phyloP scores from a whole-genome alignment of 2,888 invertebrate species.

The Spisula solida region DNA sequence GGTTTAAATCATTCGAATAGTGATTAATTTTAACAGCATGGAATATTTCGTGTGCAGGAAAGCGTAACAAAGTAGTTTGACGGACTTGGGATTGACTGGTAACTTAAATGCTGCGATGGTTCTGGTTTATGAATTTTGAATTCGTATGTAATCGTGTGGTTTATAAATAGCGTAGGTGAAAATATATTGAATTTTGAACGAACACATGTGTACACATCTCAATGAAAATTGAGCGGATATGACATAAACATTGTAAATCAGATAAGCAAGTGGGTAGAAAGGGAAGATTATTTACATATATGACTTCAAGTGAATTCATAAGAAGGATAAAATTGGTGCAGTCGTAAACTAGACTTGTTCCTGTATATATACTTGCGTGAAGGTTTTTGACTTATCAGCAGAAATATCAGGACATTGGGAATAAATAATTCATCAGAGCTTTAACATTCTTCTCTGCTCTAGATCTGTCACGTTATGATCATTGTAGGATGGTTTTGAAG shows the following conservation, averaged over 20 bases:
- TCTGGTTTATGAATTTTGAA: conserved; percentile 12
- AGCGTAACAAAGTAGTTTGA: background rate
- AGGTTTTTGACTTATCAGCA: background rate
- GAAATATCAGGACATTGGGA: background rate
- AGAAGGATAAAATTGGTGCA: background rate
- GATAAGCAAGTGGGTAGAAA: background rate
- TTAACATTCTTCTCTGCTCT: background rate
- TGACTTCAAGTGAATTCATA: background rate
- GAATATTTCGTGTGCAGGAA: conserved; percentile 8
- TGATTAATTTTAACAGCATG: background rate
- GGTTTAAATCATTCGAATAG: no score
- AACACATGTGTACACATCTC: conserved; percentile 12
- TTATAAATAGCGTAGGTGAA: conserved; percentile 12
- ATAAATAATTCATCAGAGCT: background rate
- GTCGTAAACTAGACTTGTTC: background rate
- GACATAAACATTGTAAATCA: background rate
- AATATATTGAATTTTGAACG: conserved; percentile 5
- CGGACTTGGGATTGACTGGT: conserved; percentile 10
- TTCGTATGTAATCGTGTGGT: background rate
- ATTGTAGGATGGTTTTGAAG: background rate
- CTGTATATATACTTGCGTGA: background rate
- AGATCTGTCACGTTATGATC: background rate
- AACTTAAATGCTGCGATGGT: background rate
- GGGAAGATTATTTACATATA: conserved; percentile 1
- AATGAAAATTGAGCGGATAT: background rate